Conservation (phyloP, 1,140 invertebrate genomes). For the Philopotamus ludificatus region DNA sequence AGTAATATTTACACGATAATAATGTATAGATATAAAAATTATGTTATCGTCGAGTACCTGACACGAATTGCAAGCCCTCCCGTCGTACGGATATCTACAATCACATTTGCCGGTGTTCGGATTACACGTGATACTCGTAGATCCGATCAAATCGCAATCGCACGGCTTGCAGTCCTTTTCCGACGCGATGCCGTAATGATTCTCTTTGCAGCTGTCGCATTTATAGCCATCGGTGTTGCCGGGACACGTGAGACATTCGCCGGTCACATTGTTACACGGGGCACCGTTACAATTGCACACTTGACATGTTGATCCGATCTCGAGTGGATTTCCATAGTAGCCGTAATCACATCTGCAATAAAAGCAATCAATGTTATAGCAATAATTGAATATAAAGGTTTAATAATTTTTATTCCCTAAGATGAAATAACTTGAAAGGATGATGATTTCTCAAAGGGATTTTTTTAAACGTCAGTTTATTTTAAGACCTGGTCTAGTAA, state of each 20-base stretch:
- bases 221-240: conserved; percentile 51
- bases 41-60: conserved; percentile 57
- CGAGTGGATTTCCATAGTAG: conserved; percentile 81
- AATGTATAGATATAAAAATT: conserved; percentile 39
- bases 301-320: conserved; percentile 69
- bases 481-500: too few species aligned
- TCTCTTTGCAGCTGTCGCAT: conserved; percentile 39
- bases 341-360: conserved; percentile 77
- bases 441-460: too few species aligned
- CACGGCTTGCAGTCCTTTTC: conserved; percentile 70
- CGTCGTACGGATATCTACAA: conserved; percentile 72
- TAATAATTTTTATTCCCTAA: too few species aligned
- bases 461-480: too few species aligned
- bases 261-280: conserved; percentile 73
- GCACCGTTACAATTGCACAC: conserved; percentile 81
- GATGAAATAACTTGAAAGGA: too few species aligned
- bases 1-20: too few species aligned
- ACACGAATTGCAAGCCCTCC: conserved; percentile 85
- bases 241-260: conserved; percentile 81
- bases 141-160: conserved; percentile 73
- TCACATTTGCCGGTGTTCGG: conserved; percentile 73
- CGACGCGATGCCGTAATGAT: conserved; percentile 62
- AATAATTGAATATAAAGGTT: too few species aligned
- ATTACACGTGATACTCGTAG: conserved; percentile 70
- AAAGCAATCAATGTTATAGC: too few species aligned